Conservation (phyloP, 2,113 vertebrate genomes). For the Myodes glareolus region DNA sequence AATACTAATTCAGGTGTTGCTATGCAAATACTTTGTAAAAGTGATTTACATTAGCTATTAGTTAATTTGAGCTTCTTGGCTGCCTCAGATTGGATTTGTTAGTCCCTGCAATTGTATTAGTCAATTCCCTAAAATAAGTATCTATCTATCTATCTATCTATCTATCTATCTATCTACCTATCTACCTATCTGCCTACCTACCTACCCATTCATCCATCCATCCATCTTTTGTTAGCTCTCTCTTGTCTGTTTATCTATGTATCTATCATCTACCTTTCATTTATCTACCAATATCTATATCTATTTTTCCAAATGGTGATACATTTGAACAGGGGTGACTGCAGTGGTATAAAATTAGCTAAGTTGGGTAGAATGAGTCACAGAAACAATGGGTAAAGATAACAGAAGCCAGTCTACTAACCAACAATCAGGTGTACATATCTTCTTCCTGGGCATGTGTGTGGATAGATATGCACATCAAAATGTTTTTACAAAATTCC, state of each 20-base stretch:
- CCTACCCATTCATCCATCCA: background rate
- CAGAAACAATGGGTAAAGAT: background rate
- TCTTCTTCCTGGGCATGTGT: background rate
- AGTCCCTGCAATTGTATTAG: background rate
- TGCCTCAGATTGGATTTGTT: background rate
- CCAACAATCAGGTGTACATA: background rate
- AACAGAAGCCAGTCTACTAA: background rate
- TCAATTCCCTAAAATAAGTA: background rate
- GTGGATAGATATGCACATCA: background rate
- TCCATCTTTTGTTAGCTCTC: background rate
- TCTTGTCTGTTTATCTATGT: background rate
- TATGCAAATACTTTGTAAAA: background rate
- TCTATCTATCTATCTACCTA: background rate
- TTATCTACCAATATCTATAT: background rate
- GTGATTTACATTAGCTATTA: background rate
- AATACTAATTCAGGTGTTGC: background rate
- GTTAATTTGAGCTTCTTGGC: background rate
- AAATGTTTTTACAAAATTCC: background rate
- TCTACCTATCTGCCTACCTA: background rate
- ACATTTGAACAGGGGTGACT: background rate
- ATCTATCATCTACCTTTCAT: background rate
- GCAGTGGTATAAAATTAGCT: background rate
- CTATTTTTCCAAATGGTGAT: background rate
- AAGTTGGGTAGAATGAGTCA: background rate
- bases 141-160: no score